Evolutionary conservation across 2,797 vertebrate genomes (phyloP).

Genomic region (Coccyzus lansbergi): DNA sequence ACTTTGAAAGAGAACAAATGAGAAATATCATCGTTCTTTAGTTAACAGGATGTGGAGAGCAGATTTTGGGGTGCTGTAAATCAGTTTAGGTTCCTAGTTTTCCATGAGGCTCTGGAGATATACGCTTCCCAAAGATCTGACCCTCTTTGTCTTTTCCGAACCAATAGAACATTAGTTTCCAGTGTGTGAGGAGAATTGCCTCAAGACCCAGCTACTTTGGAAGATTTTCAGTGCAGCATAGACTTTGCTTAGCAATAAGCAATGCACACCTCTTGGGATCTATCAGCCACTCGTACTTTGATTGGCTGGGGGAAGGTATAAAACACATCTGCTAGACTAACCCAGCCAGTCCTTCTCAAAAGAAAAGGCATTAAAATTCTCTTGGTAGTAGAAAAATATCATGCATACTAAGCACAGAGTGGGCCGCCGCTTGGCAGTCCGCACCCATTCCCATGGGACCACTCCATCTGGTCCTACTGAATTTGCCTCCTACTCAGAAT

Average conservation of each 20-base stretch:
- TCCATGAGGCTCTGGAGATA: neutral
- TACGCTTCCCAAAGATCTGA: neutral
- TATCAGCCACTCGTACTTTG: neutral
- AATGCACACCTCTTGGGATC: neutral
- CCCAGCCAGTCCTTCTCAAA: neutral
- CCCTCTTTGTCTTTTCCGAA: neutral
- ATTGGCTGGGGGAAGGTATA: neutral
- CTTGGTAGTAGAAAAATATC: neutral
- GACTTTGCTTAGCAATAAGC: neutral
- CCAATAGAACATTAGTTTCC: neutral
- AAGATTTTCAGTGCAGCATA: neutral
- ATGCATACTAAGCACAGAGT: neutral
- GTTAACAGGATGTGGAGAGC: neutral
- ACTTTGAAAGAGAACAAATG: neutral
- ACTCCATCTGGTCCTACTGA: neutral
- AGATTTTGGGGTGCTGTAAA: neutral
- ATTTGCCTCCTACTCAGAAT: neutral
- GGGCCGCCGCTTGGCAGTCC: neutral
- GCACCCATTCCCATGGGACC: neutral
- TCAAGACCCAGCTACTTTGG: neutral
- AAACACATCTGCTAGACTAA: neutral
- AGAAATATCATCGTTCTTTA: neutral
- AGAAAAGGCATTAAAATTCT: neutral
- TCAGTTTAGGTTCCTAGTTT: neutral
- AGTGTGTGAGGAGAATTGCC: neutral